A percentile compares a stretch with the other conserved stretches of the same genome.
phyloP scores from a whole-genome alignment of 30 jellyfish, hydroid and myxozoan genomes.

The Clytia hemisphaerica region DNA sequence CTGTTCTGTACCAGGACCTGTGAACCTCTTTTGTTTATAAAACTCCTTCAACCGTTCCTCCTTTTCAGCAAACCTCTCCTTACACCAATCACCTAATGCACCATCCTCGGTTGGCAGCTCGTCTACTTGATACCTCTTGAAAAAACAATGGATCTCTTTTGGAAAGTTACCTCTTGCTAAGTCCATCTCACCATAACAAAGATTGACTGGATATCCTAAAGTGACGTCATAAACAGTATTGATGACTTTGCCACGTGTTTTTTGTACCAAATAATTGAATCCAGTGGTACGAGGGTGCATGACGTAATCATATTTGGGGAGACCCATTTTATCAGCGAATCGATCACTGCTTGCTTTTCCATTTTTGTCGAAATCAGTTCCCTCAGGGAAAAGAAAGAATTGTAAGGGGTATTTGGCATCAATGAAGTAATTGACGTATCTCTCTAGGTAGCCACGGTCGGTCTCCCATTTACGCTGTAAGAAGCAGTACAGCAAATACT shows the following conservation, averaged over 20 bases:
- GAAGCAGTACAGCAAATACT: constrained; percentile 54
- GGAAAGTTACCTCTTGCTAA: constrained; percentile 76
- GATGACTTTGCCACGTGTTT: constrained; percentile 46
- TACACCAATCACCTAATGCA: constrained; percentile 89
- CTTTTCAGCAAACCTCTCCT: constrained; percentile 74
- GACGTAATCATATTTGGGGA: constrained; percentile 46
- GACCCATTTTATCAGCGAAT: constrained; percentile 62
- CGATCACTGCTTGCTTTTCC: constrained; percentile 66
- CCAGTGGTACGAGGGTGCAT: constrained; percentile 92
- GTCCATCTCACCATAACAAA: constrained; percentile 82
- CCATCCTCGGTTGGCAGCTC: constrained; percentile 62
- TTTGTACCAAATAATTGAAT: constrained; percentile 65
- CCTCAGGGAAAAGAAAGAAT: constrained; percentile 83
- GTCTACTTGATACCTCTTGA: constrained; percentile 50
- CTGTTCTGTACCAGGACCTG: constrained; percentile 28
- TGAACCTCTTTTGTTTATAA: constrained; percentile 62
- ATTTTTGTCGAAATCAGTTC: constrained; percentile 59
- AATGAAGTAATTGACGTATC: constrained; percentile 54
- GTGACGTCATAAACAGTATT: constrained; percentile 86
- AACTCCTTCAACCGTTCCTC: constrained; percentile 63
- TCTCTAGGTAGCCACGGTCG: constrained; percentile 57
- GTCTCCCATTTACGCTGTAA: constrained; percentile 84
- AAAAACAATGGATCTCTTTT: constrained; percentile 67
- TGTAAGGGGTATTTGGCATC: constrained; percentile 75
- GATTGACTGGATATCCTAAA: constrained; percentile 63